Percentiles rank a stretch among this genome's conserved stretches.
Conservation (phyloP, 2,888 invertebrate species). For the Frankliniella intonsa region DNA sequence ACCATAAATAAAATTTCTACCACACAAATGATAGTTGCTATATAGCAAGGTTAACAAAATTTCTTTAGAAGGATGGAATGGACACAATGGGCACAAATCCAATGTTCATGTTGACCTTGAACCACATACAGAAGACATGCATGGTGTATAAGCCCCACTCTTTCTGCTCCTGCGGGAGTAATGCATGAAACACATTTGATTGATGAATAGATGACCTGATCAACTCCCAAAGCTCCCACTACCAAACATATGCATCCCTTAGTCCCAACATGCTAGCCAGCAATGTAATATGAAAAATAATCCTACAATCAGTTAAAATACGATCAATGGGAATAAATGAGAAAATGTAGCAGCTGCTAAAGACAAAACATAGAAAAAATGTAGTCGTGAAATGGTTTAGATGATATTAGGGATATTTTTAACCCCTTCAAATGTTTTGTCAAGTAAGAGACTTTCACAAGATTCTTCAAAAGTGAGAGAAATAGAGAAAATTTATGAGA, state of each 20-base stretch:
- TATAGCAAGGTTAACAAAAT: not conserved
- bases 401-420: too few species aligned
- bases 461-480: not conserved
- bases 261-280: not conserved
- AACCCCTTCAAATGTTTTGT: too few species aligned
- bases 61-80: not conserved
- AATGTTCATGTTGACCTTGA: conserved; percentile 1
- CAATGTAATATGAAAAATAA: too few species aligned
- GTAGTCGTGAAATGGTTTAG: too few species aligned
- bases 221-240: not conserved
- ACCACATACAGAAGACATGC: not conserved
- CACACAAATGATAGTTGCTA: not conserved
- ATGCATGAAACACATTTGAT: too few species aligned
- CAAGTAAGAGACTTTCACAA: not conserved
- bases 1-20: not conserved
- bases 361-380: too few species aligned
- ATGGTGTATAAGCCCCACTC: not conserved
- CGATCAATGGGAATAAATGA: too few species aligned
- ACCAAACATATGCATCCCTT: not conserved
- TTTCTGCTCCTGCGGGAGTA: too few species aligned
- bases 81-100: not conserved
- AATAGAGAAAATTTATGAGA: not conserved
- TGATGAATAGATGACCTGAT: not conserved
- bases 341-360: too few species aligned
- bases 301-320: too few species aligned